Percentiles rank a stretch among this genome's conserved stretches.
These are phyloP conservation scores for Osmerus mordax DNA, from an alignment of 2,113 vertebrate genomes.

Conservation along the genomic window DNA sequence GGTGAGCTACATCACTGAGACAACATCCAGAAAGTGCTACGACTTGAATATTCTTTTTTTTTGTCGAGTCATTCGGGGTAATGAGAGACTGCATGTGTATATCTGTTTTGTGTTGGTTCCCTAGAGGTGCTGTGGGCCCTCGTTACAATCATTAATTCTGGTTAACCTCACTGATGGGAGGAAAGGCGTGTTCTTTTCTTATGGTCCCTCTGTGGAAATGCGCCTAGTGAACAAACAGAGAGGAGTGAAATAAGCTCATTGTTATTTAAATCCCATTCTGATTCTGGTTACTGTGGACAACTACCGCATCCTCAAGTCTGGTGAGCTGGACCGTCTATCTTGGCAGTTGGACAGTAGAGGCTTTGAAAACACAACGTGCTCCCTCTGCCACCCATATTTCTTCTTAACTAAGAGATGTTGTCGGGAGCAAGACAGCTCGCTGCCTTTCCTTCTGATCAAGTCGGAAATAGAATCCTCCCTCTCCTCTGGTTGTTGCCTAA, in stretches of 20 bases:
- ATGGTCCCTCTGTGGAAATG: background rate
- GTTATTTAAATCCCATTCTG: no score
- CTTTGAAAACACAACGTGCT: slow-evolving; percentile 42
- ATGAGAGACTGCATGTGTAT: no score
- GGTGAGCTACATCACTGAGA: no score
- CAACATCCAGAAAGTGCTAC: no score
- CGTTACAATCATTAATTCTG: background rate
- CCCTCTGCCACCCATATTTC: slow-evolving; percentile 29
- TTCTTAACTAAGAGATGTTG: slow-evolving; percentile 36
- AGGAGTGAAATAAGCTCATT: slow-evolving; percentile 10
- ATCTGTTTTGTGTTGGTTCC: background rate
- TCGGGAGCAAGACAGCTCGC: slow-evolving; percentile 32
- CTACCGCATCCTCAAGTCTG: slow-evolving; percentile 4
- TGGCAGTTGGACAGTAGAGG: slow-evolving; percentile 16
- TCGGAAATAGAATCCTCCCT: slow-evolving; percentile 44
- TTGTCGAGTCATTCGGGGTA: no score
- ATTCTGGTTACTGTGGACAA: slow-evolving; percentile 24
- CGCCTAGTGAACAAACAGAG: background rate
- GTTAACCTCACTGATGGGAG: background rate
- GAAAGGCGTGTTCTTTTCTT: background rate
- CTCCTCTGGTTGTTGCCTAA: slow-evolving; percentile 31
- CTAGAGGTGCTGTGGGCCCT: background rate
- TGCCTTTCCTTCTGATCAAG: slow-evolving; percentile 26
- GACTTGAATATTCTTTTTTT: no score
- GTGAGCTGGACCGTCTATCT: slow-evolving; percentile 21